These are phyloP conservation scores for Proctacanthus coquilletti DNA, from an alignment of 1,140 invertebrate species.

Conservation along the genomic window DNA sequence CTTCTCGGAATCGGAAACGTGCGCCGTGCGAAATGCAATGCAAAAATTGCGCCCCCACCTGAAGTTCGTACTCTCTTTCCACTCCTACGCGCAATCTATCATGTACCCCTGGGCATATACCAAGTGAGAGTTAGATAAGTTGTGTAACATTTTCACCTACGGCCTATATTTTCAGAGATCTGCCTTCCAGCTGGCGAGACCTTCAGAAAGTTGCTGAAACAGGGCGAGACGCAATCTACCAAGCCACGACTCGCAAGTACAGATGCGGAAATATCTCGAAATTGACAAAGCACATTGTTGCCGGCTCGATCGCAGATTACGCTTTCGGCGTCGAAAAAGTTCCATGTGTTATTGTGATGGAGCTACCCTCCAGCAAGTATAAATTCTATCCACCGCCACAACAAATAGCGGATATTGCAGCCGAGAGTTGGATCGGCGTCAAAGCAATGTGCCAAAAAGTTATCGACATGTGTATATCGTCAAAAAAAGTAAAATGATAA, in stretches of 20 bases:
- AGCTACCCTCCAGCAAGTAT: constrained; percentile 40
- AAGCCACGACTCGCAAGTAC: constrained; percentile 34
- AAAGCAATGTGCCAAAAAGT: constrained; percentile 26
- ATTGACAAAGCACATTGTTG: constrained; percentile 36
- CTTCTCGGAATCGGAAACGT: constrained; percentile 62
- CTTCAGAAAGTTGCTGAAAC: constrained; percentile 27
- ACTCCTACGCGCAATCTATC: constrained; percentile 46
- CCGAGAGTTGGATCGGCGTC: constrained; percentile 35
- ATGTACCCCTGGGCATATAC: constrained; percentile 45
- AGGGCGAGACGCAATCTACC: constrained; percentile 32
- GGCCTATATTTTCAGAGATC: constrained; percentile 22
- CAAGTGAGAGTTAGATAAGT: constrained; percentile 17
- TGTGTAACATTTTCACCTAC: no score
- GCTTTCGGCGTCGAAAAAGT: constrained; percentile 44
- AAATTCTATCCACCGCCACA: constrained; percentile 46
- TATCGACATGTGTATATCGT: no score
- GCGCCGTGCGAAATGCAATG: constrained; percentile 41
- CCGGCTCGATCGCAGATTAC: constrained; percentile 55
- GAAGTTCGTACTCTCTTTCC: constrained; percentile 50
- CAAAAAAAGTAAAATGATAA: no score
- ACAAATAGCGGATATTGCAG: constrained; percentile 40
- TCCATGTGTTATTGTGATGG: constrained; percentile 51
- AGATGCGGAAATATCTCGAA: constrained; percentile 21
- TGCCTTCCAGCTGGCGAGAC: constrained; percentile 18
- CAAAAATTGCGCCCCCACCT: constrained; percentile 33